Base-by-base conservation (phyloP, 92 coral and sea anemone genomes). In the Micromussa lordhowensis region DNA sequence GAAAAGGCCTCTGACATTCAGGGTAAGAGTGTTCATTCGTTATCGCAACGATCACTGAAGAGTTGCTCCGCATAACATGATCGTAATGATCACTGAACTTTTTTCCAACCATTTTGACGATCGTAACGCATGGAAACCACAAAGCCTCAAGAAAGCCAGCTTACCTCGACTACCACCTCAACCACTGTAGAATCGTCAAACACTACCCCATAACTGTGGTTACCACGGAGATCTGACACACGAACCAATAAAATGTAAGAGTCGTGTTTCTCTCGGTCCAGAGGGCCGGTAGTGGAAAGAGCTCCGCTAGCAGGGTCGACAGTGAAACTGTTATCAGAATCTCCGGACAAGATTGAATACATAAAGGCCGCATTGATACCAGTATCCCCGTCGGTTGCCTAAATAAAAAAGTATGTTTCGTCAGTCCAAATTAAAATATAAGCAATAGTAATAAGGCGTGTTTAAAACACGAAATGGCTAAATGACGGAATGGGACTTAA, bases 301-400 rank as follows among this genome's bases (percentile, higher is more conserved):
- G 82, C 89, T 5, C 98, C 99, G 75, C 95, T 92, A 17, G 22
- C 86, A 69, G 88, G 79, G 82, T 92, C 94, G 31, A 97, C 89
- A 22, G 73, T 68, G 88, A 97, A 97, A 30, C 86, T 89, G 84
- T 92, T 90, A 49, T 80, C 96, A 64, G 86, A 35, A 90, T 95
- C 93, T 19, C 99, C 99, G 49, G 94, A 91, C 44, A 88, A 79
- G 31, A 97, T 97, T 26, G 88, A 83, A 91, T 88, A 97, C 81
- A 84, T 88, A 5, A 97, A 92, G 76, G 92, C 93, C 0, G 99
- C 89, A 85, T 97, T 97, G 15, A 91, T 91, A 29, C 97, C 97
- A 36, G 92, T 86, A 86, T 97, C 99, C 26, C 91, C 89, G 81
- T 97, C 99, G 11, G 88, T 95, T 58, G 98, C 99, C 99, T 97